These are phyloP conservation scores for Orbicella faveolata DNA, from an alignment of 64 coral and sea anemone genomes.

Conservation along the genomic window DNA sequence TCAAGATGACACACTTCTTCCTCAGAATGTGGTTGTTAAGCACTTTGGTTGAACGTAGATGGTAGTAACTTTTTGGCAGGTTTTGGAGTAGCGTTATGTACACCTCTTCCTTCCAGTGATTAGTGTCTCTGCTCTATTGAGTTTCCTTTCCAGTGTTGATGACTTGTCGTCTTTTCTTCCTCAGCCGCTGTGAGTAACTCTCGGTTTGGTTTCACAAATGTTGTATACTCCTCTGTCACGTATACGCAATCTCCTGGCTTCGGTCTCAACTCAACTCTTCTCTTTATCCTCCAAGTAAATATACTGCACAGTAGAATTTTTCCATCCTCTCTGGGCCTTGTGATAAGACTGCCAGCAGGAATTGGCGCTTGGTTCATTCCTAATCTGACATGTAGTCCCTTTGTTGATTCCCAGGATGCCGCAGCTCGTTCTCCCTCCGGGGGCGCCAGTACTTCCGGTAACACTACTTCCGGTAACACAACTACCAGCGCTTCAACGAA, in stretches of 20 bases:
- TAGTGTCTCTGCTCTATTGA: too few relatives aligned
- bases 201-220: neutral
- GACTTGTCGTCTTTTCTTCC: neutral
- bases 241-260: conserved; percentile 6
- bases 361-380: neutral
- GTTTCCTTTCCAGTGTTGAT: too few relatives aligned
- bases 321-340: neutral
- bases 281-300: neutral
- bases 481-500: conserved; percentile 11
- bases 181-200: neutral
- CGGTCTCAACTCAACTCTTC: neutral
- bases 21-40: neutral
- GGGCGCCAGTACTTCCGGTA: neutral
- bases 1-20: neutral
- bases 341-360: neutral
- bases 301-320: neutral
- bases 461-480: conserved; percentile 56
- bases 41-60: too few relatives aligned
- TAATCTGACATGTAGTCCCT: conserved; percentile 4
- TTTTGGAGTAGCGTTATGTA: too few relatives aligned
- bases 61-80: too few relatives aligned
- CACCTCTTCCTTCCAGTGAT: too few relatives aligned
- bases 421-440: neutral
- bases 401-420: conserved; percentile 49
- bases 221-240: neutral